Conservation (phyloP, 1,140 invertebrate genomes). For the Dendrolimus kikuchii region DNA sequence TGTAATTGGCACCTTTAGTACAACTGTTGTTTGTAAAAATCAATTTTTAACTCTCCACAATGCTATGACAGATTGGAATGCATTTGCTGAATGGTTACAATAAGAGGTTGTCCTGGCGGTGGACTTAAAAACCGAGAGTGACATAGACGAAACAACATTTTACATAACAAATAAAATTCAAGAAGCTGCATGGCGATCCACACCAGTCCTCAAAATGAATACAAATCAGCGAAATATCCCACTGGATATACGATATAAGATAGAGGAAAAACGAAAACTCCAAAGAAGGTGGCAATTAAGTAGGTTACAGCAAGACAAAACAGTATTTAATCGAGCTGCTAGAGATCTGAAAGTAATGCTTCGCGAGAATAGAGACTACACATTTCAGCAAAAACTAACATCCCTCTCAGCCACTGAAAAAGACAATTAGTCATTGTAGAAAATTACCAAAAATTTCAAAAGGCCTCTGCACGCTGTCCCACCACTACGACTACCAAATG, state of each 20-base stretch:
- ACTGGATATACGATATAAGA: too few relatives aligned
- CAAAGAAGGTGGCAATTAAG: too few relatives aligned
- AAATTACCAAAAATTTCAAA: conserved; percentile 17
- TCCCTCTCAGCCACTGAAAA: conserved; percentile 10
- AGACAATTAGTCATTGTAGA: conserved; percentile 21
- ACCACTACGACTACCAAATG: conserved; percentile 7
- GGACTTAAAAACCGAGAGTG: conserved; percentile 12
- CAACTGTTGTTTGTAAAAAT: neutral
- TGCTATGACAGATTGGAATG: conserved; percentile 19
- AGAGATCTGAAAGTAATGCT: conserved; percentile 12
- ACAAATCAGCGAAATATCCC: too few relatives aligned
- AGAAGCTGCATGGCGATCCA: too few relatives aligned
- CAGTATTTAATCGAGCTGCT: conserved; percentile 10
- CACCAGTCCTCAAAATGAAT: too few relatives aligned
- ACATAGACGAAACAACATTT: conserved; percentile 20
- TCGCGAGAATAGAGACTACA: conserved; percentile 7
- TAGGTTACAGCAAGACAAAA: conserved; percentile 15
- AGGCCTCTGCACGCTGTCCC: conserved; percentile 5
- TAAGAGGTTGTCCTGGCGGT: conserved; percentile 9
- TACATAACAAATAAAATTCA: too few relatives aligned
- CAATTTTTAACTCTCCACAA: conserved; percentile 9
- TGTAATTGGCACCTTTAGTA: conserved; percentile 1
- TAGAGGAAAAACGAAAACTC: too few relatives aligned
- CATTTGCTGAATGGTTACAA: conserved; percentile 6
- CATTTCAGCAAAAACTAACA: conserved; percentile 9